Percentiles rank a stretch among this genome's conserved stretches.
Evolutionary conservation across 2,797 vertebrate genomes (phyloP).

Genomic region (Champsocephalus esox): DNA sequence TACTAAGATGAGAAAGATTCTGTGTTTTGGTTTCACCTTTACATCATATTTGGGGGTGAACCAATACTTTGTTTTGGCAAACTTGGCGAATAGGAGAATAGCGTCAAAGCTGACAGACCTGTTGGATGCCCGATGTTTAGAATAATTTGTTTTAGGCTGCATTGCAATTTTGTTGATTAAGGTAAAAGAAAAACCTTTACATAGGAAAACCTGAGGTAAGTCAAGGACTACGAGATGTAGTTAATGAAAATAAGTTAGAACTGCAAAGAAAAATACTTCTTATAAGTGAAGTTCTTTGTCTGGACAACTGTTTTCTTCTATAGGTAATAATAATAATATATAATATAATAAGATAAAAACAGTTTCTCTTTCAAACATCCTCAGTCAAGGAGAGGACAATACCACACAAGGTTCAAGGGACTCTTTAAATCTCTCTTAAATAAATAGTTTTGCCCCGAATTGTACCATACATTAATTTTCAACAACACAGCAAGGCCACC

Average conservation of each 20-base stretch:
- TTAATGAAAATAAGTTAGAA: not conserved
- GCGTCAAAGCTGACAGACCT: constrained; percentile 5
- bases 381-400: constrained; percentile 7
- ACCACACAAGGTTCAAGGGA: not conserved
- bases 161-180: constrained; percentile 9
- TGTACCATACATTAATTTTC: constrained; percentile 38
- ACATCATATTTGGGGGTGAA: not conserved
- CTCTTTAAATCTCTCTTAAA: not conserved
- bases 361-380: constrained; percentile 5
- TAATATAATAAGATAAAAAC: not conserved
- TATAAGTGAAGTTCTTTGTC: not conserved
- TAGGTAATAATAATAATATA: not conserved
- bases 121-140: not conserved
- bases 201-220: not conserved
- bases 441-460: not conserved
- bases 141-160: not conserved
- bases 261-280: no score
- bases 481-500: constrained; percentile 32
- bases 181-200: not conserved
- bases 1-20: not conserved
- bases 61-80: not conserved
- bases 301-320: not conserved
- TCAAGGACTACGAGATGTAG: not conserved
- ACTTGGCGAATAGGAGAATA: not conserved
- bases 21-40: not conserved